A percentile compares a stretch with the other conserved stretches of the same genome.
Conservation (phyloP, 1,140 invertebrate genomes). For the Aphis craccivora region DNA sequence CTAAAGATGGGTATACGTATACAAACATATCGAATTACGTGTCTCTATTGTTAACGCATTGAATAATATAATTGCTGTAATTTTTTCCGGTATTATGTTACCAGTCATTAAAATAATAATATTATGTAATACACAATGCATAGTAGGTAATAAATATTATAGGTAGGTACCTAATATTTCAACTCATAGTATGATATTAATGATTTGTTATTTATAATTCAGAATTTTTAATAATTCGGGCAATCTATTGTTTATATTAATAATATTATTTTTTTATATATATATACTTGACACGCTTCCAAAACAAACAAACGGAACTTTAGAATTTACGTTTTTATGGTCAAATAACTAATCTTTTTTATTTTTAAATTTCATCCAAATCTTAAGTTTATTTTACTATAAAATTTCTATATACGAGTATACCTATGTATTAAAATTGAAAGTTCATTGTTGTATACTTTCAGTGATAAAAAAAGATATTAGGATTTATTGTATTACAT, state of each 20-base stretch:
- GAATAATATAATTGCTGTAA: neutral
- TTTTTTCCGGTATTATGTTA: neutral
- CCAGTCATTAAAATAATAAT: neutral
- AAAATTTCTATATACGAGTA: neutral
- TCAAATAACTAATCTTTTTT: neutral
- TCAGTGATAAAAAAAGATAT: neutral
- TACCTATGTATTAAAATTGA: neutral
- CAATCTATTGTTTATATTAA: neutral
- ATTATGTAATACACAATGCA: neutral
- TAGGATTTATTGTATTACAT: neutral
- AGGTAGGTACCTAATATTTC: neutral
- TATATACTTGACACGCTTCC: neutral
- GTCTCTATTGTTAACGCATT: neutral
- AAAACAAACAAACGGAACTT: neutral
- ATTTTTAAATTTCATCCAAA: neutral
- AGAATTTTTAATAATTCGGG: neutral
- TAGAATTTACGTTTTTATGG: neutral
- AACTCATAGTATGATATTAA: neutral
- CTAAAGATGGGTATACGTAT: neutral
- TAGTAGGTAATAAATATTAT: too few relatives aligned
- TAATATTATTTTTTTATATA: constrained; percentile 27
- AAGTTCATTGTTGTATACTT: neutral
- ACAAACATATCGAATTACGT: neutral
- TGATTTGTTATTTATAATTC: constrained; percentile 1
- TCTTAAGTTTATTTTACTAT: neutral